Percentiles rank a stretch among this genome's conserved stretches.
Evolutionary conservation across 2,888 invertebrate genomes (phyloP).

Genomic region (Aleiodes testaceus): DNA sequence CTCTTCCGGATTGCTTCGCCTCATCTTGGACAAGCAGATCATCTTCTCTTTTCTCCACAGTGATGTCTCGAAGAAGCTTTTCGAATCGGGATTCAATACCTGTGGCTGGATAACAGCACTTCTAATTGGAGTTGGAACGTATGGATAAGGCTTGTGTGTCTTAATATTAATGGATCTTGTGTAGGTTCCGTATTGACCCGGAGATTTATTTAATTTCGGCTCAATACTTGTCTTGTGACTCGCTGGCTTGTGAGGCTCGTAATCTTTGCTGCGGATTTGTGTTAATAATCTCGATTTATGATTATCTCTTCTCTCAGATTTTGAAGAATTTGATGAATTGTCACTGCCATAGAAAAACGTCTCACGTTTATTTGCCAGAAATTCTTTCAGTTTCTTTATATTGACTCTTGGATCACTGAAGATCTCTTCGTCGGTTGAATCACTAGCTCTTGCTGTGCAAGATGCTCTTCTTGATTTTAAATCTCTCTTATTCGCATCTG

Average conservation of each 20-base stretch:
- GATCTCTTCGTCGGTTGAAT: conserved; percentile 50
- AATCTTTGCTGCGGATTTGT: conserved; percentile 55
- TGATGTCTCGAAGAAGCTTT: conserved; percentile 62
- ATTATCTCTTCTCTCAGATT: conserved; percentile 45
- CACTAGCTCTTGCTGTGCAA: conserved; percentile 8
- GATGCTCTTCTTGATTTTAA: background rate
- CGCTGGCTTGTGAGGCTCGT: conserved; percentile 64
- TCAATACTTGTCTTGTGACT: conserved; percentile 63
- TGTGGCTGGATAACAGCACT: conserved; percentile 56
- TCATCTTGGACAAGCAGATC: conserved; percentile 65
- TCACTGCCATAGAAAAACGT: conserved; percentile 60
- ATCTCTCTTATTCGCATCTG: background rate
- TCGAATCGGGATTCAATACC: conserved; percentile 54
- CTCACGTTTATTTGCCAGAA: conserved; percentile 57
- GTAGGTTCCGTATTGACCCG: conserved; percentile 50
- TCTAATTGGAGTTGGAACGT: conserved; percentile 54
- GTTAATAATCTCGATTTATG: conserved; percentile 45
- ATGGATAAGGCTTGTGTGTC: conserved; percentile 50
- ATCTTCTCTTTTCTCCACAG: conserved; percentile 63
- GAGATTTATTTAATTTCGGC: conserved; percentile 57
- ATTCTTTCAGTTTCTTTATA: conserved; percentile 58
- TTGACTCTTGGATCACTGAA: conserved; percentile 52
- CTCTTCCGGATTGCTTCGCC: conserved; percentile 44
- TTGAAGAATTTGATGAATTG: conserved; percentile 40
- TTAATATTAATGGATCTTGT: conserved; percentile 39